These are phyloP conservation scores for Apis laboriosa DNA, from an alignment of 1,140 invertebrate species.

Conservation along the genomic window DNA sequence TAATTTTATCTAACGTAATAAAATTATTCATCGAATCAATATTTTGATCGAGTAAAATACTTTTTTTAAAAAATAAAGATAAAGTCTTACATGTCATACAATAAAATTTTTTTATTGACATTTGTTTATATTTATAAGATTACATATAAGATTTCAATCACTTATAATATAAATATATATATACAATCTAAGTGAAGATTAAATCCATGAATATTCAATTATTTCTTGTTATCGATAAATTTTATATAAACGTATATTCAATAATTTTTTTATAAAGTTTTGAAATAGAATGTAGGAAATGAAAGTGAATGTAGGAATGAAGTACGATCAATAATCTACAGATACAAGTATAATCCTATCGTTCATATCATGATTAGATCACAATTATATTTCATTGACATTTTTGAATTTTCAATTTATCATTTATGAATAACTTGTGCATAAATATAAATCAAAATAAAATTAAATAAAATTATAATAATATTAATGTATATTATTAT, in stretches of 20 bases:
- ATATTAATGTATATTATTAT: neutral
- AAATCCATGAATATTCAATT: neutral
- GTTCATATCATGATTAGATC: neutral
- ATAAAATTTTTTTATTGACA: too few relatives aligned
- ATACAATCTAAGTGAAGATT: neutral
- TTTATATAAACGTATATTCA: neutral
- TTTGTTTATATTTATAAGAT: too few relatives aligned
- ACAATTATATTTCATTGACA: neutral
- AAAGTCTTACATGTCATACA: too few relatives aligned
- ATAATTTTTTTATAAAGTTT: neutral
- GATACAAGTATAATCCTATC: neutral
- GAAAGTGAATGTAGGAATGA: constrained; percentile 1
- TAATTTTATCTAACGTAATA: too few relatives aligned
- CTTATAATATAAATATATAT: neutral
- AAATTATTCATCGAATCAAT: too few relatives aligned
- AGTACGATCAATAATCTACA: constrained; percentile 25
- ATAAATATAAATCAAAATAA: neutral
- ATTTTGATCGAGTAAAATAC: too few relatives aligned
- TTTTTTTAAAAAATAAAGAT: too few relatives aligned
- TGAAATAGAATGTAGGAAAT: neutral
- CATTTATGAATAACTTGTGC: neutral
- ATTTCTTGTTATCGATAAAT: neutral
- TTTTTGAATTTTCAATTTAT: neutral
- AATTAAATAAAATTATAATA: neutral
- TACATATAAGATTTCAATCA: too few relatives aligned